Percentiles rank a stretch among this genome's conserved stretches.
Evolutionary conservation across 2,888 invertebrate species (phyloP).

Genomic region (Melinaea menophilus): DNA sequence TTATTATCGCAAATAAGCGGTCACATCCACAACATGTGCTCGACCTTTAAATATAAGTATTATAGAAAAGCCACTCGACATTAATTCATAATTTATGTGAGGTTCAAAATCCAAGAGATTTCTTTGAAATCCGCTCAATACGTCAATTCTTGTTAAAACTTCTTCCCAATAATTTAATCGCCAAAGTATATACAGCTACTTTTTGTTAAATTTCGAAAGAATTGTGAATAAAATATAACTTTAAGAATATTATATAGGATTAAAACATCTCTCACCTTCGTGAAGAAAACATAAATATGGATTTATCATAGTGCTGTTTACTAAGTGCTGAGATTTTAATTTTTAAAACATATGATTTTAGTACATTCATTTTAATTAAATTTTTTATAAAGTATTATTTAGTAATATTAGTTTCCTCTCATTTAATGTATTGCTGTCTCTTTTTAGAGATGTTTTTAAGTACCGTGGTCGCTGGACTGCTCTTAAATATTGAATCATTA

Average conservation of each 20-base stretch:
- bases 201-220: neutral
- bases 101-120: constrained; percentile 10
- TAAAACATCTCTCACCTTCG: too few relatives aligned
- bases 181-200: neutral
- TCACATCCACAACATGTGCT: neutral
- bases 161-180: constrained; percentile 7
- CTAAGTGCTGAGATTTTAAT: too few relatives aligned
- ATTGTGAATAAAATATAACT: constrained; percentile 2
- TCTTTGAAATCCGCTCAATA: constrained; percentile 6
- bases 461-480: too few relatives aligned
- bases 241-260: neutral
- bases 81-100: constrained; percentile 14
- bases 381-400: too few relatives aligned
- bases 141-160: constrained; percentile 12
- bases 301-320: too few relatives aligned
- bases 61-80: constrained; percentile 10
- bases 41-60: constrained; percentile 7
- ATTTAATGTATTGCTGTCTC: too few relatives aligned
- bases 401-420: too few relatives aligned
- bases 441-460: too few relatives aligned
- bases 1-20: neutral
- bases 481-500: too few relatives aligned
- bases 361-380: too few relatives aligned
- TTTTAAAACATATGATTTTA: too few relatives aligned
- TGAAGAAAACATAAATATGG: too few relatives aligned